phyloP scores from a whole-genome alignment of 1,140 invertebrate species.

The Steinernema khuongi region DNA sequence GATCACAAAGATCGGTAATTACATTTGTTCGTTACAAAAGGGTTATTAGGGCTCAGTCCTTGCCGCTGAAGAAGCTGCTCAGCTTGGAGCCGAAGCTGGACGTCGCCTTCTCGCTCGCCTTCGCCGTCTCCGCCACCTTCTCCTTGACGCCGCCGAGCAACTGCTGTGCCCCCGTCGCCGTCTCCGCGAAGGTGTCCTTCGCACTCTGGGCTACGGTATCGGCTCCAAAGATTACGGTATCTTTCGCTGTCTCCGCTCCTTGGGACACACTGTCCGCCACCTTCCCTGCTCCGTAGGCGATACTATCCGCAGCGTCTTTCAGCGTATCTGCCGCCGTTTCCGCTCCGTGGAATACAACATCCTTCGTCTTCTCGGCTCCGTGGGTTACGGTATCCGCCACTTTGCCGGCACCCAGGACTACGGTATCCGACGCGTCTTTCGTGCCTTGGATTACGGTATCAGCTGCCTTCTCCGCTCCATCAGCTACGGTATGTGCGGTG shows the following conservation, averaged over 20 bases:
- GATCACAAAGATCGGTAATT: not conserved
- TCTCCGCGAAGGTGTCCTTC: not conserved
- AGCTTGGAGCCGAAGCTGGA: not conserved
- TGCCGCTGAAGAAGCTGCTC: not conserved
- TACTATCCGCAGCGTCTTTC: not conserved
- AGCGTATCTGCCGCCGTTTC: not conserved
- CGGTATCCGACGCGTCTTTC: not conserved
- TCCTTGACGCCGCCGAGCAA: not conserved
- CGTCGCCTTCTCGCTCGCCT: not conserved
- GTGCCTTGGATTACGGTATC: not conserved
- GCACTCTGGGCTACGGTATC: not conserved
- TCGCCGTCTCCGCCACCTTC: not conserved
- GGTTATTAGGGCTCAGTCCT: not conserved
- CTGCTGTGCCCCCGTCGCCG: not conserved
- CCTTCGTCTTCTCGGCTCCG: not conserved
- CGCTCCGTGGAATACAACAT: not conserved
- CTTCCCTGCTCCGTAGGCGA: not conserved
- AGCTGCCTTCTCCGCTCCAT: not conserved
- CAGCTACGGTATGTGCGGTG: not conserved
- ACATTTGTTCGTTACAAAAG: not conserved
- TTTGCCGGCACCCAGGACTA: not conserved
- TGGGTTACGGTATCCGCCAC: not conserved
- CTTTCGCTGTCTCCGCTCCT: not conserved
- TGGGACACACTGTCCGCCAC: not conserved
- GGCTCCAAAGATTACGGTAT: not conserved